Evolutionary conservation across 2,797 vertebrate genomes (phyloP), one percentile per base, ranked within the genome.

Genomic region (Dendrocincla tyrannina): DNA sequence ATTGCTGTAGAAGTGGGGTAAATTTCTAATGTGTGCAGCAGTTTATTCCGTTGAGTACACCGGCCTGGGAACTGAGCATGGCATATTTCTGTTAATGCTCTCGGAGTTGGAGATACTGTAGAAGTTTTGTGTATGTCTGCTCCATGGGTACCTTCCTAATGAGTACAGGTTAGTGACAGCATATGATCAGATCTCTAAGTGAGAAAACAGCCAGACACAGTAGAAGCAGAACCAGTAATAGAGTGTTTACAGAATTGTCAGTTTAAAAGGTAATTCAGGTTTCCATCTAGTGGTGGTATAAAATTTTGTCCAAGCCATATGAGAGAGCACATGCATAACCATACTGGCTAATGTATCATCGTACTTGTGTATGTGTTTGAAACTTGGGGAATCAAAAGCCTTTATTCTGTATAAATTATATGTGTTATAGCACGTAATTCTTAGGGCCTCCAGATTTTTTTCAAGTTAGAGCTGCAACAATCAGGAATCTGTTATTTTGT

Each of bases 201-300:
- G 59, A 62, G 50, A 56, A 78, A 37, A 53, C 9, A 47, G 6
- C 62, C 66, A 84, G 75, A 25, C 16, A 22, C 8, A 7, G 52
- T 23, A 52, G 53, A 62, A 90, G 49, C 55, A 67, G 63, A 52
- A 32, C n/a, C n/a, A 88, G 64, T 35, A 35, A 6, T 32, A 55
- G 39, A 82, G n/a, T 9, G 3, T 69, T 84, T 68, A 17, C 13
- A 58, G 56, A 75, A 22, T 37, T 74, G 44, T 66, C 24, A 39
- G 13, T 86, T 92, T 73, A 85, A 93, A 95, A 96, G 66, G 59
- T 58, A 93, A 88, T 84, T 90, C 70, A 91, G 92, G 83, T 89
- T 96, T 97, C 96, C 96, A 97, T 91, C 96, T 97, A 96, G 95
- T 96, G 96, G 96, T 93, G 30, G 33, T 63, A 95, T 58, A n/a